These are phyloP conservation scores for Drosophila kanapiae DNA, from an alignment of 1,140 invertebrate species.

Conservation along the genomic window DNA sequence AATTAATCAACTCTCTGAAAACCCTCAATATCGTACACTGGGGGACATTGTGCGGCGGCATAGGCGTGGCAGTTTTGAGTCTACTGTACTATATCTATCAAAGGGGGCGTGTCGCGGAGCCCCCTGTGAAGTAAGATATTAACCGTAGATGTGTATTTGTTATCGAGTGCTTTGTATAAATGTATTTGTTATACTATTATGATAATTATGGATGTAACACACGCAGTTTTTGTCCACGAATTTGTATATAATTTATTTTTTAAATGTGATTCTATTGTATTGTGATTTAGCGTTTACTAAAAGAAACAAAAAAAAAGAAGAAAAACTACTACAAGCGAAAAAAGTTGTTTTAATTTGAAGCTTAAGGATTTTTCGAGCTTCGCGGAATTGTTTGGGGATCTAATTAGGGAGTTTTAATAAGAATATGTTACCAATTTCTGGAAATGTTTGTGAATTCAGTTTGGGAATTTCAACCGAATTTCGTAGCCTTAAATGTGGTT, in stretches of 20 bases:
- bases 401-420: background rate
- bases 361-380: background rate
- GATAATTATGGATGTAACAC: conserved; percentile 54
- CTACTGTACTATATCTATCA: conserved; percentile 77
- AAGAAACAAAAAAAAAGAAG: conserved; percentile 59
- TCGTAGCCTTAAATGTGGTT: no score
- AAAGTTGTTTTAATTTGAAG: conserved; percentile 22
- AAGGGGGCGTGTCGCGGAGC: conserved; percentile 54
- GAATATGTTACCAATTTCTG: background rate
- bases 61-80: conserved; percentile 64
- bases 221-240: conserved; percentile 62
- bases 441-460: background rate
- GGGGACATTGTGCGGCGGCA: conserved; percentile 69
- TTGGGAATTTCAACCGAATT: background rate
- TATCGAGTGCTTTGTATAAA: conserved; percentile 55
- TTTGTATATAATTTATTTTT: conserved; percentile 82
- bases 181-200: conserved; percentile 56
- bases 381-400: background rate
- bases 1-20: conserved; percentile 81
- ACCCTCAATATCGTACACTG: conserved; percentile 83
- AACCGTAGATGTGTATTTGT: conserved; percentile 26
- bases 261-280: conserved; percentile 84
- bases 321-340: conserved; percentile 46
- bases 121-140: conserved; percentile 68
- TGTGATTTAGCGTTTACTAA: conserved; percentile 82